Evolutionary conservation across 2,888 invertebrate species (phyloP).

Genomic region (Agriopis leucophaearia): DNA sequence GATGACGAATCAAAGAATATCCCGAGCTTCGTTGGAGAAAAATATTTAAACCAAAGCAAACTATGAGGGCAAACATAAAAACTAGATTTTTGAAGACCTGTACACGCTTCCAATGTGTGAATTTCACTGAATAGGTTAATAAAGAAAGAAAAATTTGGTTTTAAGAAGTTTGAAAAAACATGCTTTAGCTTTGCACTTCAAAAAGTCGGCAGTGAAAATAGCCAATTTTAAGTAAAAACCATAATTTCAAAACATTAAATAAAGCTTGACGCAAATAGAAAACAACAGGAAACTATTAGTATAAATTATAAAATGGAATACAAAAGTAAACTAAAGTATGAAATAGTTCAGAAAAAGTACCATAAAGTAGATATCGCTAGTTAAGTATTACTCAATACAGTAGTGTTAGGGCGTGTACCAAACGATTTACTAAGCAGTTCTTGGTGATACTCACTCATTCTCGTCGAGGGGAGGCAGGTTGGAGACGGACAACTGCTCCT

Average conservation of each 20-base stretch:
- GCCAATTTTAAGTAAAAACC: neutral
- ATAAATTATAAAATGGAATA: neutral
- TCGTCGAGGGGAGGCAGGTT: conserved; percentile 77
- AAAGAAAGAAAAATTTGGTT: neutral
- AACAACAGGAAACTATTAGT: no score
- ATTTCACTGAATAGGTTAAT: neutral
- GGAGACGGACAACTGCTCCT: conserved; percentile 68
- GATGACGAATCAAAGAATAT: no score
- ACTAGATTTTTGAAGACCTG: neutral
- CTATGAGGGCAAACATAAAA: neutral
- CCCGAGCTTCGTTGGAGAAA: no score
- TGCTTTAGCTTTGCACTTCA: neutral
- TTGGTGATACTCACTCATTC: conserved; percentile 69
- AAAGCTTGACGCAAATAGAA: neutral
- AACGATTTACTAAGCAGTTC: conserved; percentile 35
- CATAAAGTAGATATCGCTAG: conserved; percentile 6
- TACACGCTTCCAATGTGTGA: neutral
- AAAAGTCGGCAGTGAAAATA: neutral
- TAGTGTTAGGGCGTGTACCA: conserved; percentile 36
- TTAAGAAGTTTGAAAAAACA: neutral
- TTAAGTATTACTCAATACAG: conserved; percentile 13
- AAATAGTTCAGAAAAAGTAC: neutral
- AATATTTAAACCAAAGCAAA: neutral
- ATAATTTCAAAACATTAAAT: neutral
- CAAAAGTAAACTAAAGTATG: neutral